Conservation (phyloP, 2,113 vertebrate genomes). For the Stictonetta naevosa region DNA sequence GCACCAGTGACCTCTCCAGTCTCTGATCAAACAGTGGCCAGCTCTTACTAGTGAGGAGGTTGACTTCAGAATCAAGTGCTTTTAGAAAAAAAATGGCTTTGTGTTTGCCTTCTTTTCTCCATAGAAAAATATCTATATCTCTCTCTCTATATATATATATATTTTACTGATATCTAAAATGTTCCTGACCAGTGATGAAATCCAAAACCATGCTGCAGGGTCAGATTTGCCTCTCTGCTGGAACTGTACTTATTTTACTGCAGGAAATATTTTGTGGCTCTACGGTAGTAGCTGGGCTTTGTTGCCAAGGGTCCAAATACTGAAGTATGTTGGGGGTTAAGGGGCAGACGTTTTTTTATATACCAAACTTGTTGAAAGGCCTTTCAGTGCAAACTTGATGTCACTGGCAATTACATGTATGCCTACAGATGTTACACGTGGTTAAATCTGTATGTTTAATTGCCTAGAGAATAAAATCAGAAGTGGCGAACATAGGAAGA, state of each 20-base stretch:
- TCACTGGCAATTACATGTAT: slow-evolving; percentile 23
- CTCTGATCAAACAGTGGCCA: neutral
- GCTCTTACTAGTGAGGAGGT: neutral
- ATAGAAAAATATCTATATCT: no score
- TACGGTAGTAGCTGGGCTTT: slow-evolving; percentile 18
- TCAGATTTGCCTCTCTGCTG: slow-evolving; percentile 42
- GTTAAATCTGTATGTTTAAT: slow-evolving; percentile 12
- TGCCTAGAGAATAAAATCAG: slow-evolving; percentile 13
- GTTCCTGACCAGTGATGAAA: neutral
- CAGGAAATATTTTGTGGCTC: slow-evolving; percentile 15
- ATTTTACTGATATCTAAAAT: neutral
- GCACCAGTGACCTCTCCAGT: neutral
- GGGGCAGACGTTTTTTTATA: neutral
- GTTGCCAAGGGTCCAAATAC: slow-evolving; percentile 8
- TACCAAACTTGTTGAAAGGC: slow-evolving; percentile 18
- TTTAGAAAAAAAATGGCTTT: neutral
- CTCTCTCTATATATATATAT: no score
- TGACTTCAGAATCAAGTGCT: accelerated
- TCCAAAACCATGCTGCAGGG: slow-evolving; percentile 10
- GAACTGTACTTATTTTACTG: neutral
- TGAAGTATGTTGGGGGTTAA: neutral
- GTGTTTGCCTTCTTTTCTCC: neutral
- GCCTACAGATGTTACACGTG: slow-evolving; percentile 22
- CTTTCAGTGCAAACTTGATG: slow-evolving; percentile 21
- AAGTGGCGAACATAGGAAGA: neutral